Percentiles rank a stretch among this genome's conserved stretches.
phyloP scores from a whole-genome alignment of 2,888 invertebrate species.

The Conus canariensis region DNA sequence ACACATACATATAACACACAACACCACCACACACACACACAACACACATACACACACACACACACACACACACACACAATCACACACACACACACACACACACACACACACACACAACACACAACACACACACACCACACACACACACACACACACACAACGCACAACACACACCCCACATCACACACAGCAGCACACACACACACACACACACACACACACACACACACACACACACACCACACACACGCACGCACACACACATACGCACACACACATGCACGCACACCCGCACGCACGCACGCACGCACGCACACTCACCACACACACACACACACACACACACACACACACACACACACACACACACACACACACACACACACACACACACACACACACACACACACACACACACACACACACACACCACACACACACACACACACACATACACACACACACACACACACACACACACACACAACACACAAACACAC shows the following conservation, averaged over 20 bases:
- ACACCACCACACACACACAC: slow-evolving; percentile 6
- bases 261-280: too few species aligned
- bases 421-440: background rate
- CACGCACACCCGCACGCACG: background rate
- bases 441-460: background rate
- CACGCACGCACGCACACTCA: background rate
- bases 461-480: background rate
- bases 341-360: background rate
- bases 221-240: background rate
- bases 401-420: slow-evolving; percentile 6
- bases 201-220: background rate
- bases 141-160: slow-evolving; percentile 5
- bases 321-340: background rate
- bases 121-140: slow-evolving; percentile 18
- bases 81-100: background rate
- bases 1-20: background rate
- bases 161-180: background rate
- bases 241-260: too few species aligned
- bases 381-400: slow-evolving; percentile 18
- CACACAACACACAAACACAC: background rate
- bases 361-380: slow-evolving; percentile 4
- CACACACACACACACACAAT: background rate
- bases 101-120: background rate
- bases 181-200: background rate
- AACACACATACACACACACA: background rate